Conservation (phyloP, 2,797 vertebrate species). For the Acanthornis magna region DNA sequence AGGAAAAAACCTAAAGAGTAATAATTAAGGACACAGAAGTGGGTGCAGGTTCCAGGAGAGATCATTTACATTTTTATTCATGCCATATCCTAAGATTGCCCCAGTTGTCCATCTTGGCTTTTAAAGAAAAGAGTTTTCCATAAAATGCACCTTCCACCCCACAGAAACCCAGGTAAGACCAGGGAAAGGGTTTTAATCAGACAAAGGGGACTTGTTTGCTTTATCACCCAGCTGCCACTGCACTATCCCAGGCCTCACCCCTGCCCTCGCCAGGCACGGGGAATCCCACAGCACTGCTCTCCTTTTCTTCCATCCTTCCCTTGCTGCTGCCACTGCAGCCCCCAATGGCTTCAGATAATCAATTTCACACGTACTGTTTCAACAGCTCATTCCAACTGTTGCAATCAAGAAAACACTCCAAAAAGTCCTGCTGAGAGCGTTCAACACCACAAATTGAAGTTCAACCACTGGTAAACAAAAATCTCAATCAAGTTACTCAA, state of each 20-base stretch:
- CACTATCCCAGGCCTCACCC: accelerated
- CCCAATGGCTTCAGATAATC: background rate
- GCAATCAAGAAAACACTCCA: background rate
- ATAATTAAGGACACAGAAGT: background rate
- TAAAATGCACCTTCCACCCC: background rate
- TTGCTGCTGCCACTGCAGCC: background rate
- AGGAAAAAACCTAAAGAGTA: background rate
- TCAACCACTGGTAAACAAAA: background rate
- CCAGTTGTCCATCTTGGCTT: background rate
- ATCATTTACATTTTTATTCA: background rate
- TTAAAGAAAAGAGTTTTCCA: background rate
- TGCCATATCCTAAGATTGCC: background rate
- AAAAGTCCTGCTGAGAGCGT: background rate
- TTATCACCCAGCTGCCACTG: background rate
- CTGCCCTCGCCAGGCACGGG: background rate
- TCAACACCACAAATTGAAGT: background rate
- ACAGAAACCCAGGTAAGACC: background rate
- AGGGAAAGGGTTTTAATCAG: background rate
- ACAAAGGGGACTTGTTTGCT: background rate
- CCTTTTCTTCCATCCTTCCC: background rate
- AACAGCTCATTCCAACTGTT: background rate
- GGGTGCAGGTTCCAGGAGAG: background rate
- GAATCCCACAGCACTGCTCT: background rate
- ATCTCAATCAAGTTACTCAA: background rate
- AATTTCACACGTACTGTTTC: background rate